Conservation (phyloP, 2,113 vertebrate species). For the Prionailurus viverrinus region DNA sequence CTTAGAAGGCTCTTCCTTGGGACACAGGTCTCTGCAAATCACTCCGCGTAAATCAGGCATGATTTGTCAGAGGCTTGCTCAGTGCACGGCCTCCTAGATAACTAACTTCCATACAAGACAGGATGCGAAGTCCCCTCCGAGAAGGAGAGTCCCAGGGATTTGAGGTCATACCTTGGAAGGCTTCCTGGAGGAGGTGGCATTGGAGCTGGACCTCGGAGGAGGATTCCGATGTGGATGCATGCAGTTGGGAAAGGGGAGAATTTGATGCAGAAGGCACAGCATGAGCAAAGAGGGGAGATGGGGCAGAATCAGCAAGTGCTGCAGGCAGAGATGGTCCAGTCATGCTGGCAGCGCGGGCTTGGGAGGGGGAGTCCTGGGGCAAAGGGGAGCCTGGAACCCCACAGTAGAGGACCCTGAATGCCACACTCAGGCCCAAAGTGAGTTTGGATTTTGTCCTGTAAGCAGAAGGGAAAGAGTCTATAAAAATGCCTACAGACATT, state of each 20-base stretch:
- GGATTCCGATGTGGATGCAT: not conserved
- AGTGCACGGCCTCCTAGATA: not conserved
- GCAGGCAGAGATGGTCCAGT: not conserved
- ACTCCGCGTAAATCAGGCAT: rapidly evolving
- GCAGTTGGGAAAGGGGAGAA: not conserved
- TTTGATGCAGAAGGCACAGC: not conserved
- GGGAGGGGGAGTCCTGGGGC: not conserved
- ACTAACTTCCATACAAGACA: no score
- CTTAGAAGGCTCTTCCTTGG: not conserved
- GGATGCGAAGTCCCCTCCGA: not conserved
- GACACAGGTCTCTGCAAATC: not conserved
- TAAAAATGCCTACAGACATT: not conserved
- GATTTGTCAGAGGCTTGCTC: not conserved
- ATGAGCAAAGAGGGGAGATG: not conserved
- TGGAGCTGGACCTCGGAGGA: not conserved
- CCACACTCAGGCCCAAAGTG: not conserved
- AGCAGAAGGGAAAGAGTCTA: not conserved
- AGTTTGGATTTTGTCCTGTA: not conserved
- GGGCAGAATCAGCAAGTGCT: rapidly evolving
- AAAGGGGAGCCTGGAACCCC: not conserved
- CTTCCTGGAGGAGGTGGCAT: not conserved
- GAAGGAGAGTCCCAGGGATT: not conserved
- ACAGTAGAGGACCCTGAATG: not conserved
- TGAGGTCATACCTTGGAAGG: not conserved
- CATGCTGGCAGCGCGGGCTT: rapidly evolving